A percentile compares a stretch with the other conserved stretches of the same genome.
phyloP scores from a whole-genome alignment of 2,797 vertebrate species.

The Ispidina picta region DNA sequence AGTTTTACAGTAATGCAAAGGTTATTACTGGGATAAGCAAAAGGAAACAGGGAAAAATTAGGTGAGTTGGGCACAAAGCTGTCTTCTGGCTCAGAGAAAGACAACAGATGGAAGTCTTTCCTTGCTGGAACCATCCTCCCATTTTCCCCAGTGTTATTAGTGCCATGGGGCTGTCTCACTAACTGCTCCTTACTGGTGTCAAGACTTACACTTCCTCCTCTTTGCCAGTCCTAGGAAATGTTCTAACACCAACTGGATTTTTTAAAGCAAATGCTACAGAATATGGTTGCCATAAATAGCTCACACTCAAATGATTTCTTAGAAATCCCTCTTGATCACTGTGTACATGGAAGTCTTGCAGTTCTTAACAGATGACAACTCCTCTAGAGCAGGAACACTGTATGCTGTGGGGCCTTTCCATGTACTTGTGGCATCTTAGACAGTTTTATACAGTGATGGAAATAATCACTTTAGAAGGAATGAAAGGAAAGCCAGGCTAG shows the following conservation, averaged over 20 bases:
- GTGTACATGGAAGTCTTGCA: background rate
- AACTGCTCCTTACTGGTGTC: background rate
- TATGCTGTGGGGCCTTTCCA: background rate
- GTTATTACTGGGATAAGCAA: constrained; percentile 43
- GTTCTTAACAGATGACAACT: background rate
- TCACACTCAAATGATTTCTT: background rate
- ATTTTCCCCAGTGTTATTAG: too few relatives aligned
- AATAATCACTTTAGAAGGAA: background rate
- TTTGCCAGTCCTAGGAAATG: background rate
- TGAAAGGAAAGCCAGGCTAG: background rate
- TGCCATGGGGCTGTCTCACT: background rate
- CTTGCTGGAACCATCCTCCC: background rate
- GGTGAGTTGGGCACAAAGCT: background rate
- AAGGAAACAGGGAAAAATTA: background rate
- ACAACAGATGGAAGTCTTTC: background rate
- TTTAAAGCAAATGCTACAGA: background rate
- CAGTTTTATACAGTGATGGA: background rate
- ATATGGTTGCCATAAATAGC: background rate
- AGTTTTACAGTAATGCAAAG: constrained; percentile 63
- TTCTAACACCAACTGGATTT: background rate
- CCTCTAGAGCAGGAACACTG: background rate
- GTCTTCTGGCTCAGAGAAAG: constrained; percentile 16
- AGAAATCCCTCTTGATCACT: background rate
- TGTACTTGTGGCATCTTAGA: background rate
- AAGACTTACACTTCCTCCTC: background rate